These are phyloP conservation scores for Acrocephalus scirpaceus DNA, from an alignment of 2,797 vertebrate species.

Conservation along the genomic window DNA sequence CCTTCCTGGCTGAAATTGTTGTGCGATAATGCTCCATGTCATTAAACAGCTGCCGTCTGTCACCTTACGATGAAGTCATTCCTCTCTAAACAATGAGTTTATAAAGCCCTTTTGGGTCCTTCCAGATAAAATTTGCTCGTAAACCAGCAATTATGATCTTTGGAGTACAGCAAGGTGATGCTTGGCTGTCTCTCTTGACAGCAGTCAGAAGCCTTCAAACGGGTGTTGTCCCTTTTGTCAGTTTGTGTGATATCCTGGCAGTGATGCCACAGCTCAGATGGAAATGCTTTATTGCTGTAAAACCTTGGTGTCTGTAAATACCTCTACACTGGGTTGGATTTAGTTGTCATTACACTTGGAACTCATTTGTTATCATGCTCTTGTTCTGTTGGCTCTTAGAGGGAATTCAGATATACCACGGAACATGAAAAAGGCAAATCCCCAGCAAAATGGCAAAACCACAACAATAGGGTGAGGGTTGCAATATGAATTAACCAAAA, in stretches of 20 bases:
- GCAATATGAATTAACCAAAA: not conserved
- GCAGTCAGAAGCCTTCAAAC: not conserved
- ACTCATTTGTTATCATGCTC: not conserved
- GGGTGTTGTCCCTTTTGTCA: constrained; percentile 1
- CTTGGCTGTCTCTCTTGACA: not conserved
- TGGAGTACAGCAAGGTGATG: not conserved
- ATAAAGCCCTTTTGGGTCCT: constrained; percentile 45
- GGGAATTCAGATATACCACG: not conserved
- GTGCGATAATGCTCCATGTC: constrained; percentile 67
- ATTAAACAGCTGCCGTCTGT: constrained; percentile 76
- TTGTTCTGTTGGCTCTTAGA: not conserved
- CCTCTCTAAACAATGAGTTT: constrained; percentile 46
- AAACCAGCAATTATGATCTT: constrained; percentile 40
- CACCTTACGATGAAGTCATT: constrained; percentile 64
- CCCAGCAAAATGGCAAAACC: not conserved
- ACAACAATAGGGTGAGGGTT: not conserved
- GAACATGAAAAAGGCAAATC: not conserved
- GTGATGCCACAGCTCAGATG: not conserved
- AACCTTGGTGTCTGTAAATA: not conserved
- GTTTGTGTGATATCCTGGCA: not conserved
- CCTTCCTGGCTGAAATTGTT: constrained; percentile 68
- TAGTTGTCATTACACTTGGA: not conserved
- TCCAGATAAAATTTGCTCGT: constrained; percentile 42
- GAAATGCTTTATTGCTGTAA: constrained; percentile 5
- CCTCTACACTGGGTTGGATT: not conserved